Base-by-base conservation (phyloP, 2,888 invertebrate species). In the Latrodectus elegans region DNA sequence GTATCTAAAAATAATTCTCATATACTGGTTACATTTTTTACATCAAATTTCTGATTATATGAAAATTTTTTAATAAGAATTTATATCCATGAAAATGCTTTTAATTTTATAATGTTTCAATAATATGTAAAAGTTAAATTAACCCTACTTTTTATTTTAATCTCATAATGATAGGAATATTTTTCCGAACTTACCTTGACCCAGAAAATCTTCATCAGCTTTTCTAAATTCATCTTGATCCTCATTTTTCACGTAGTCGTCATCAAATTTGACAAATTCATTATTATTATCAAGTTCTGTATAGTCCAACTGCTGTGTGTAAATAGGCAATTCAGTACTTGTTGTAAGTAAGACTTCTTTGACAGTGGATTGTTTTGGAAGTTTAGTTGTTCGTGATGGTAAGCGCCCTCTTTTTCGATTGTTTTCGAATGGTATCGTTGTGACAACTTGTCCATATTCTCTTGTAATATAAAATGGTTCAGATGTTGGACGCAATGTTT, bases 401-500 rank as follows among this genome's bases (percentile, higher is more conserved):
- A 26, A 53, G n/a, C 65, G 65, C 8, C 38, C 64, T 65, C 14
- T 81, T n/a, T 51, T 73, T 3, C 51, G 17, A 4, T 52, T 49
- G 22, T 53, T 52, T 8, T 82, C 77, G 22, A 60, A 60, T n/a
- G 71, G 17, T 17, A 87, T 49, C 22, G 81, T 81, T 15, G 86
- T 81, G 2, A 76, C 68, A 9, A 87, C 17, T 73, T 68, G 70
- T 12, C 86, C 86, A 60, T 87, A 87, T 70, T 87, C 86, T 53
- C 77, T 81, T 8, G 86, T 87, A 8, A 87, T 67, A 49, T 77
- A 87, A 60, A 81, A 87, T 0, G 86, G 86, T 17, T 87, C 86
- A 11, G 73, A 81, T 12, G 86, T 87, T 17, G 86, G 76, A 71
- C 17, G 64, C 14, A 60, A 15, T 60, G 12, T 60, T n/a, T 60